These are phyloP conservation scores for Eucera pruinosa DNA, from an alignment of 2,888 invertebrate species.

Conservation along the genomic window DNA sequence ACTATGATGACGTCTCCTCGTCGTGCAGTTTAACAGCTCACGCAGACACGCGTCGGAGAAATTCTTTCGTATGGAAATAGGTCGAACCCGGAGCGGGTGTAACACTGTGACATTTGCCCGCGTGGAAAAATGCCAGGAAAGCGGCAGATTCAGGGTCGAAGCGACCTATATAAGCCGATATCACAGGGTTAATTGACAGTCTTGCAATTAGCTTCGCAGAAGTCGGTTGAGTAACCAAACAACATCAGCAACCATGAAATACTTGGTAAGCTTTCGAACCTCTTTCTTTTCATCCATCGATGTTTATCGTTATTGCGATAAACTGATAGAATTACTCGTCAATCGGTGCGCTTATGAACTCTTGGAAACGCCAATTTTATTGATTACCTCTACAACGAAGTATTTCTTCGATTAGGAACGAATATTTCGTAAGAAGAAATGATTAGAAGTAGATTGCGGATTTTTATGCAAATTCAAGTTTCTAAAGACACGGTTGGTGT, in stretches of 20 bases:
- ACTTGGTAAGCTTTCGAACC: conserved; percentile 37
- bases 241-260: conserved; percentile 41
- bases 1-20: background rate
- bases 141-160: conserved; percentile 60
- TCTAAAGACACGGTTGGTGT: no score
- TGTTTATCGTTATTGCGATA: no score
- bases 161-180: conserved; percentile 66
- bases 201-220: conserved; percentile 23
- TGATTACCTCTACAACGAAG: no score
- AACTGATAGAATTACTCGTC: no score
- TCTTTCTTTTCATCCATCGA: background rate
- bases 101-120: conserved; percentile 59
- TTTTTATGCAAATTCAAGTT: no score
- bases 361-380: no score
- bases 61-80: conserved; percentile 42
- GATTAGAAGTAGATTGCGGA: no score
- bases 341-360: no score
- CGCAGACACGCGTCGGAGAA: conserved; percentile 7
- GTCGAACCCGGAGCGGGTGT: conserved; percentile 13
- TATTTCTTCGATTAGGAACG: no score
- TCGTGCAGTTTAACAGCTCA: conserved; percentile 27
- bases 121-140: conserved; percentile 46
- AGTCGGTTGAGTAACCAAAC: background rate
- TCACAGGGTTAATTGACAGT: conserved; percentile 56
- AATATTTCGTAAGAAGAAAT: no score